Percentiles rank a stretch among this genome's conserved stretches.
Evolutionary conservation across 2,113 vertebrate genomes (phyloP).

Genomic region (Delphinapterus leucas): DNA sequence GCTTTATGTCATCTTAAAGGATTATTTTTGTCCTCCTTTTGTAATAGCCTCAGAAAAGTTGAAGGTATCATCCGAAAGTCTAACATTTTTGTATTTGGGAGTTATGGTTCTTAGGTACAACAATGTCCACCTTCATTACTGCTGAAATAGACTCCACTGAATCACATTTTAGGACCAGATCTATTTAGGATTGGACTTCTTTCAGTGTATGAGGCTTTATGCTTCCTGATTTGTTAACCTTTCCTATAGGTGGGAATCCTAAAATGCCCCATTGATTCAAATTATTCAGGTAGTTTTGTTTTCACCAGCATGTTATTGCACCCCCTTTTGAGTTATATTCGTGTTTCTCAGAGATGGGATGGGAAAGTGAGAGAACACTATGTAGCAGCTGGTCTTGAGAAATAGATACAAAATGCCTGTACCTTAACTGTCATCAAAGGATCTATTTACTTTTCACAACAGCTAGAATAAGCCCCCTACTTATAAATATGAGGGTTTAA

Average conservation of each 20-base stretch:
- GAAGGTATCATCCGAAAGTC: background rate
- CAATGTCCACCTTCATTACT: background rate
- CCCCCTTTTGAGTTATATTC: background rate
- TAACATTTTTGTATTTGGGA: background rate
- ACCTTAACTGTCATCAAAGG: background rate
- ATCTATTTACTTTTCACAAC: background rate
- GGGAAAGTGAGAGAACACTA: background rate
- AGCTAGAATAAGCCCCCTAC: background rate
- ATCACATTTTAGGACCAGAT: background rate
- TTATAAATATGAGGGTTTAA: background rate
- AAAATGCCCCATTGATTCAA: background rate
- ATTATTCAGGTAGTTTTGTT: background rate
- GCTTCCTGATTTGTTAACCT: background rate
- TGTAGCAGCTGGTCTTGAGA: background rate
- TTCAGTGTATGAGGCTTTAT: background rate
- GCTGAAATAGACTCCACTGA: background rate
- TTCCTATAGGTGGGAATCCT: background rate
- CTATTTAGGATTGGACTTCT: background rate
- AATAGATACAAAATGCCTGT: background rate
- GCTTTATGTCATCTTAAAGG: slow-evolving; percentile 17
- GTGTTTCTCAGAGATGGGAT: background rate
- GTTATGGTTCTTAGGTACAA: background rate
- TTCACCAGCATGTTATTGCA: background rate
- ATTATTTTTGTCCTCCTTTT: background rate
- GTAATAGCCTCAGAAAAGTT: background rate